phyloP scores from a whole-genome alignment of 2,888 invertebrate genomes.

The Hermodice carunculata region DNA sequence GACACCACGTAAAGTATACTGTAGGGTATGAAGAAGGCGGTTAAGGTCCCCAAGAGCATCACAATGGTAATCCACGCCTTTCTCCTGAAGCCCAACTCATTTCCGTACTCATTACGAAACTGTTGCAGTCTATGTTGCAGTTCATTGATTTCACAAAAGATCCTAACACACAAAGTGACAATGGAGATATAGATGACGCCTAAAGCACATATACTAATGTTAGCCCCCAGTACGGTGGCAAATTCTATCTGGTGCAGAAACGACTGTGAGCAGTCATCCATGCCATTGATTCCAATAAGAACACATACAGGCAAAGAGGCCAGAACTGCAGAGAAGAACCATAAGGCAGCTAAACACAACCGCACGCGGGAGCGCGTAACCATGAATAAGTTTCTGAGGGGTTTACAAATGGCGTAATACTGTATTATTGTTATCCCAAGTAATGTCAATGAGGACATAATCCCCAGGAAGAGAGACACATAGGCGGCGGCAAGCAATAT shows the following conservation, averaged over 20 bases:
- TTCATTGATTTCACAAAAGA: constrained; percentile 29
- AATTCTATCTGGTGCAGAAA: constrained; percentile 11
- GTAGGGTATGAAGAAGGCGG: constrained; percentile 35
- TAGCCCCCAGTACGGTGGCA: constrained; percentile 21
- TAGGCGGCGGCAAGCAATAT: constrained; percentile 28
- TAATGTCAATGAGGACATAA: constrained; percentile 35
- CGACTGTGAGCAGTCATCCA: constrained; percentile 1
- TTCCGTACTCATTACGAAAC: constrained; percentile 36
- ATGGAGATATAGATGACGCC: constrained; percentile 26
- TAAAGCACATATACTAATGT: constrained; percentile 24
- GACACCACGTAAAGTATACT: constrained; percentile 25
- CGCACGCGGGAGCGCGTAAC: constrained; percentile 19
- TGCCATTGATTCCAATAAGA: constrained; percentile 2
- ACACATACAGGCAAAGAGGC: constrained; percentile 18
- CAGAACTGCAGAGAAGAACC: constrained; percentile 18
- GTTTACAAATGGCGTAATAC: constrained; percentile 37
- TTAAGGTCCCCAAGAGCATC: constrained; percentile 31
- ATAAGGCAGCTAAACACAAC: constrained; percentile 19
- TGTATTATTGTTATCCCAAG: constrained; percentile 37
- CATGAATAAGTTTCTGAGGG: constrained; percentile 26
- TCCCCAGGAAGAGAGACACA: constrained; percentile 24
- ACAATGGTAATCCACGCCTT: constrained; percentile 38
- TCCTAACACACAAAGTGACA: constrained; percentile 30
- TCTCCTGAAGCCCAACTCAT: constrained; percentile 31
- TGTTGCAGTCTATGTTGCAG: constrained; percentile 32